Base-by-base conservation (phyloP, 2,888 invertebrate genomes). In the Apoda limacodes region DNA sequence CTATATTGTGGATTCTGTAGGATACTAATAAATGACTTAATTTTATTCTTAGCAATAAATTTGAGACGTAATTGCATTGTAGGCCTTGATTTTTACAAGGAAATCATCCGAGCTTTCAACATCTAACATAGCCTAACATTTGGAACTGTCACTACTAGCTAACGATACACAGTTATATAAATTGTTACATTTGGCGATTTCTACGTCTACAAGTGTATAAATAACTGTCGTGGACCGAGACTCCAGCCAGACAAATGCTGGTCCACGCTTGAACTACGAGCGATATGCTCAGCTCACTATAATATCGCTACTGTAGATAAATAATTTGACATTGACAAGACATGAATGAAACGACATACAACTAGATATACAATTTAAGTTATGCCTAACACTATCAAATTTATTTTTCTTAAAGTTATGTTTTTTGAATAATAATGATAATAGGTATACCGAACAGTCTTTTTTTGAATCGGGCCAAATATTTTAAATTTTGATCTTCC, bases 381-480 rank as follows among this genome's bases (percentile, higher is more conserved):
- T 60, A 71, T 48, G 57, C 56, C 66, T 72, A 74, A 58, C 48
- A 55, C 60, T 74, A 66, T 53, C 44, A 57, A 55, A 55, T 40
- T 42, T 40, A 45, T 52, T 52, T 55, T 52, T 61, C 62, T 62
- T 71, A 69, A 49, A 56, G 57, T 45, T 47, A 66, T 57, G 49
- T 58, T 58, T 56, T 60, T 56, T 61, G 62, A 69, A 59, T 67
- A 65, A 66, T 65, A 66, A 62, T 68, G 74, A 69, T 78, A n/a
- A n/a, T 82, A 83, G 83, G 84, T 84, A 84, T 84, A 85, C 83
- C 82, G 81, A 84, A 85, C 85, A 85, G 85, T 85, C 85, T 85
- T 85, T 82, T 82, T 82, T 82, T 70, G 82, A 82, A 83, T 81
- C 82, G 83, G 85, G 85, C 85, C 85, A 80, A 85, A 85, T 83